Evolutionary conservation across 2,888 invertebrate species (phyloP).

Genomic region (Aromia moschata): DNA sequence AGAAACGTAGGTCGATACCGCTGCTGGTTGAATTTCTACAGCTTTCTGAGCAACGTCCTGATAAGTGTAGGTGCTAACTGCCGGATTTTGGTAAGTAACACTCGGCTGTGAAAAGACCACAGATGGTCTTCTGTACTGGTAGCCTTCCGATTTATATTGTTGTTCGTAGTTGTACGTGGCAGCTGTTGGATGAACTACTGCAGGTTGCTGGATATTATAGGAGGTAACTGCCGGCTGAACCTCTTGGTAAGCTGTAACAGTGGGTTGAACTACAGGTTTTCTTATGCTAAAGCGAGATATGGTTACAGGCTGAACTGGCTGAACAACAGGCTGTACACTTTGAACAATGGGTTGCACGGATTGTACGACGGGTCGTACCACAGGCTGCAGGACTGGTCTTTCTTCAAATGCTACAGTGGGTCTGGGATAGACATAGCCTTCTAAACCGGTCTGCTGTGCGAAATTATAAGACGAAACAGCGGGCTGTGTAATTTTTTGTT

Average conservation of each 20-base stretch:
- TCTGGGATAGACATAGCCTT: conserved; percentile 41
- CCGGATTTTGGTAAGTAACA: conserved; percentile 32
- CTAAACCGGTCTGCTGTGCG: conserved; percentile 20
- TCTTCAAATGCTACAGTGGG: conserved; percentile 59
- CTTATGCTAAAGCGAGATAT: conserved; percentile 10
- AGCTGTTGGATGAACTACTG: conserved; percentile 18
- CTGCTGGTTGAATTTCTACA: conserved; percentile 38
- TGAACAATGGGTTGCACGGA: too few relatives aligned
- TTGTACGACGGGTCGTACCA: too few relatives aligned
- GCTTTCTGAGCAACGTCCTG: conserved; percentile 57
- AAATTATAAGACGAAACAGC: conserved; percentile 28
- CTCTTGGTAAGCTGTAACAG: conserved; percentile 19
- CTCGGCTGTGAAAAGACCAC: conserved; percentile 38
- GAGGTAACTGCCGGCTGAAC: conserved; percentile 28
- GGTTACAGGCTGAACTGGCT: conserved; percentile 12
- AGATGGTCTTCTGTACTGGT: conserved; percentile 54
- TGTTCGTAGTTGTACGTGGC: conserved; percentile 40
- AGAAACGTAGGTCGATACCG: conserved; percentile 30
- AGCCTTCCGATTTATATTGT: conserved; percentile 50
- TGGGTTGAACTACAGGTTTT: conserved; percentile 14
- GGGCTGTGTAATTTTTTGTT: conserved; percentile 17
- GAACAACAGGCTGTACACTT: too few relatives aligned
- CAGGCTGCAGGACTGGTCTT: too few relatives aligned
- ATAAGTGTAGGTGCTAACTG: conserved; percentile 62
- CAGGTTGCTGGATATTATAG: conserved; percentile 29